These are phyloP conservation scores for Xyliphius kryptos DNA, from an alignment of 2,113 vertebrate genomes.

Conservation along the genomic window DNA sequence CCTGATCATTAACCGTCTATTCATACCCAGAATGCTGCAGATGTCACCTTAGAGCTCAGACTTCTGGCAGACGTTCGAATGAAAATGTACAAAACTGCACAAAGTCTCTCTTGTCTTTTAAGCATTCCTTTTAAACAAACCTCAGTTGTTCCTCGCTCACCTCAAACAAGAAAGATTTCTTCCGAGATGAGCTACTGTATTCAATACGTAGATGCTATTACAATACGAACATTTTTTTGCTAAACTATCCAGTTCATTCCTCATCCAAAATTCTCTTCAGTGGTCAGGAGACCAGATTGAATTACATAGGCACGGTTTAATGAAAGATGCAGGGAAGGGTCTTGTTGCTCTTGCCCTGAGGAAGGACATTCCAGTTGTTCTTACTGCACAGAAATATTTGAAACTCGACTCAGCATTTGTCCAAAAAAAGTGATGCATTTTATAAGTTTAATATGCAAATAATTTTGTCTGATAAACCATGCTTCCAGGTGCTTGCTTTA, in stretches of 20 bases:
- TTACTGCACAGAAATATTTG: background rate
- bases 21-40: slow-evolving; percentile 2
- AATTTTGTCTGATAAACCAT: background rate
- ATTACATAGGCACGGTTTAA: slow-evolving; percentile 21
- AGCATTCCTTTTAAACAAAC: slow-evolving; percentile 26
- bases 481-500: background rate
- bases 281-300: slow-evolving; percentile 1
- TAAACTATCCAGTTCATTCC: slow-evolving; percentile 6
- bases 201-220: slow-evolving; percentile 4
- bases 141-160: slow-evolving; percentile 30
- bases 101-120: slow-evolving; percentile 25
- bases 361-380: slow-evolving; percentile 8
- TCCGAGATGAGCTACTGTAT: slow-evolving; percentile 15
- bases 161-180: slow-evolving; percentile 12
- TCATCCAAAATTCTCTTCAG: slow-evolving; percentile 13
- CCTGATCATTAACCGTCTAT: no score
- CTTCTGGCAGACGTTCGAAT: background rate
- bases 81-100: slow-evolving; percentile 7
- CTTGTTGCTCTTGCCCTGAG: slow-evolving; percentile 12
- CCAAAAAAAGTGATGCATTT: background rate
- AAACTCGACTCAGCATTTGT: slow-evolving; percentile 1
- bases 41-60: background rate
- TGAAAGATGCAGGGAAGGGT: slow-evolving; percentile 3
- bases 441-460: background rate
- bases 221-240: background rate